Evolutionary conservation across 2,888 invertebrate species (phyloP), one percentile per base, ranked within the genome.

Genomic region (Capitulum mitella): DNA sequence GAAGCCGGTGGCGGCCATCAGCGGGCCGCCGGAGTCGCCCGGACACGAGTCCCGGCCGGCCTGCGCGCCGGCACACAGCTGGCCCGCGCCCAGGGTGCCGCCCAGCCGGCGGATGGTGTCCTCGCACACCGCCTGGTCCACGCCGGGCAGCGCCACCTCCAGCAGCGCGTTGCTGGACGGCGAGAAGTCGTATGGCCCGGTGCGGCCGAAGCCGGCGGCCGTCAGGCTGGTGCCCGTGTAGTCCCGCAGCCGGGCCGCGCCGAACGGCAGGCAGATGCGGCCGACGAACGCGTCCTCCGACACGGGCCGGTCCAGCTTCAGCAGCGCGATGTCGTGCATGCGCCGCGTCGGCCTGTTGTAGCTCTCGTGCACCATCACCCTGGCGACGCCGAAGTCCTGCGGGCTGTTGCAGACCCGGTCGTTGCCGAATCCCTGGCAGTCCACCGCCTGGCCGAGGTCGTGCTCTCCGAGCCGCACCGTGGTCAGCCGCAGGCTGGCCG

Each of bases 1-100:
- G 78, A 80, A 80, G 51, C 70, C 80, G 82, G 86, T 85, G 64
- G 85, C 85, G 82, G 85, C 87, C 92, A 93, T 92, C 10, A 93
- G 85, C 0, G 93, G 92, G 8, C 92, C 92, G 0, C 93, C 93
- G 0, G 92, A 92, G 83, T 93, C 93, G 0, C 93, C 93, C 29
- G 87, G 88, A 83, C 93, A 93, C 0, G 92, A 90, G 83, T 93
- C 93, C 83, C 90, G 88, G 6, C 89, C 88, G 79, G 86, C 88
- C 58, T 88, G 87, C 0, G 93, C 91, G 5, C 93, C 93, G 19
- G 92, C 92, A 83, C 64, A 64, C 19, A 64, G 29, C 34, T 64
- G 64, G 19, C 19, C 8, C 16, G 8, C 14, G 34, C 34, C 29
- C 10, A 64, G 5, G 34, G 6, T 34, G 34, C 64, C 64, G 3